These are phyloP conservation scores for Pituophis catenifer DNA, from an alignment of 2,113 vertebrate species.

Conservation along the genomic window DNA sequence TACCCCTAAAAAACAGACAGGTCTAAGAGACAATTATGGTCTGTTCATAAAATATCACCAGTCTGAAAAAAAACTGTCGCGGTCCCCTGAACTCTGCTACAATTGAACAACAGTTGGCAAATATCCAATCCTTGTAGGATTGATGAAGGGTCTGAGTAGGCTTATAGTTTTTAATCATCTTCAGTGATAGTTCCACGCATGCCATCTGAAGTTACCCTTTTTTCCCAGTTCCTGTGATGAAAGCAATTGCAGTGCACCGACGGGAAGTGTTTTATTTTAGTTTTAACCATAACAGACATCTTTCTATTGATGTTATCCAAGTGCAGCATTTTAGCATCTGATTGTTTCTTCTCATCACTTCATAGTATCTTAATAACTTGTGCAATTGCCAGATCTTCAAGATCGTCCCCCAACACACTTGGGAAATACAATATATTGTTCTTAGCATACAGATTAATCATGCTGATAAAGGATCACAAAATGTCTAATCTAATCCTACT, in stretches of 20 bases:
- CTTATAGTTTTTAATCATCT: constrained; percentile 42
- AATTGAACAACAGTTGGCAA: constrained; percentile 22
- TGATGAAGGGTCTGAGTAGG: constrained; percentile 22
- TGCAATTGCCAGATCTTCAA: background rate
- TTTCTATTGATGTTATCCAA: background rate
- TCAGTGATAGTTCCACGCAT: constrained; percentile 44
- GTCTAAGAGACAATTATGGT: constrained; percentile 40
- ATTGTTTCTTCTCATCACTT: background rate
- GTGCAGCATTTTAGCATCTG: background rate
- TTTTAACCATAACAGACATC: background rate
- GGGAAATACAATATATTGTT: background rate
- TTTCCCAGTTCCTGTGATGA: constrained; percentile 26
- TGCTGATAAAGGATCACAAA: background rate
- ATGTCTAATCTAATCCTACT: background rate
- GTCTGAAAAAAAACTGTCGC: constrained; percentile 39
- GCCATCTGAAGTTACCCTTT: constrained; percentile 27
- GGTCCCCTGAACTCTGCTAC: constrained; percentile 37
- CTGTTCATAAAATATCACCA: constrained; percentile 48
- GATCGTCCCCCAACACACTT: background rate
- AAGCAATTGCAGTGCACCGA: background rate
- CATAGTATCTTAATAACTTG: background rate
- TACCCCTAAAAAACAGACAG: constrained; percentile 42
- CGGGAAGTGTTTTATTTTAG: constrained; percentile 9
- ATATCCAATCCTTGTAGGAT: constrained; percentile 23
- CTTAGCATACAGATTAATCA: background rate